Base-by-base conservation (phyloP, 2,888 invertebrate genomes). In the Trichopria drosophilae region DNA sequence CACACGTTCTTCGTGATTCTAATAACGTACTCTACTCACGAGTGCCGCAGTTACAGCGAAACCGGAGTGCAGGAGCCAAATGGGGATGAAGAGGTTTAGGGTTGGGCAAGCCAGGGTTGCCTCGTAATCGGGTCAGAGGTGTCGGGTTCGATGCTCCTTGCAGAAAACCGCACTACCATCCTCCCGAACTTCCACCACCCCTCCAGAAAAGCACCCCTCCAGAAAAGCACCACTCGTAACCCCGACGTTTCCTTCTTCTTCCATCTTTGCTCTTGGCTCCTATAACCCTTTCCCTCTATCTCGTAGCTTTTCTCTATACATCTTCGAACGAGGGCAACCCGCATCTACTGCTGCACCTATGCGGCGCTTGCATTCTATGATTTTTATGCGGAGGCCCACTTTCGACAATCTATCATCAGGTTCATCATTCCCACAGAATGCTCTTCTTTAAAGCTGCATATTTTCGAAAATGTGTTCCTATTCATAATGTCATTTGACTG, bases 41-140 rank as follows among this genome's bases (percentile, higher is more conserved):
- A 10, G 22, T 39, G 39, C 15, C 41, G 13, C 34, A 42, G 43
- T 46, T 50, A 47, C 23, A 39, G 36, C 34, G 32, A 50, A 42
- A 51, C 36, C 26, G 44, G 23, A 28, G 34, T 51, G 53, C 42
- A 47, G 51, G 28, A 48, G 43, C 47, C 18, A 45, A 48, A 54
- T 26, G 51, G 47, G 52, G 44, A 46, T 52, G 40, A 46, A 49
- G 51, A 45, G 52, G 39, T 50, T 57, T 51, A 35, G 34, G 47
- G 45, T 56, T 51, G 53, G 35, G 45, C 35, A 54, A 29, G 32
- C 39, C 51, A 39, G 53, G 52, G 55, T 49, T 51, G 48, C 51
- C 50, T 58, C 51, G 60, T 64, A 66, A 63, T 64, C 62, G 61
- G 63, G 65, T 66, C 66, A 64, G 62, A 65, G 63, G 55, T 62